Evolutionary conservation across 2,797 vertebrate species (phyloP).

Genomic region (Masticophis lateralis): DNA sequence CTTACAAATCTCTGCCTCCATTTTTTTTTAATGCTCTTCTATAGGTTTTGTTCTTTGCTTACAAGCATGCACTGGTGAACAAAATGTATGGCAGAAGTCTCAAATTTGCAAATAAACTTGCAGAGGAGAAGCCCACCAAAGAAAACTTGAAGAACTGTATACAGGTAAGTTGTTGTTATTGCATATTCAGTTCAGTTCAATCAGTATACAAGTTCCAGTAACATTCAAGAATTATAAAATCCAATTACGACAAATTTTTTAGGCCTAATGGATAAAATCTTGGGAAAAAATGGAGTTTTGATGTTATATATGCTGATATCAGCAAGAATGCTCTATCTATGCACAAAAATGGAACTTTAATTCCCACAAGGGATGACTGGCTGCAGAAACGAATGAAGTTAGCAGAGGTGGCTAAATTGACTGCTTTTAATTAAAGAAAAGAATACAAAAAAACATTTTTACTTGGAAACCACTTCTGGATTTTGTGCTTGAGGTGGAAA

Average conservation of each 20-base stretch:
- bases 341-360: not conserved
- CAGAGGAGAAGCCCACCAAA: constrained; percentile 95
- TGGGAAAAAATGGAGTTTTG: not conserved
- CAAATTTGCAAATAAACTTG: constrained; percentile 91
- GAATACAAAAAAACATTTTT: not conserved
- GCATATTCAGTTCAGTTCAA: not conserved
- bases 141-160: constrained; percentile 97
- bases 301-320: not conserved
- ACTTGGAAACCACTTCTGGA: not conserved
- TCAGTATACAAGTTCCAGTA: not conserved
- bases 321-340: not conserved
- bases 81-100: constrained; percentile 94
- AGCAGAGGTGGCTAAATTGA: not conserved
- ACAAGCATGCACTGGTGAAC: constrained; percentile 92
- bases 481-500: not conserved
- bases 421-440: not conserved
- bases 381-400: not conserved
- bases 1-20: not conserved
- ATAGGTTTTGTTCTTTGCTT: constrained; percentile 93
- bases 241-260: not conserved
- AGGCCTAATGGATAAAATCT: not conserved
- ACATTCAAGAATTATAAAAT: not conserved
- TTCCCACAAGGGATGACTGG: not conserved
- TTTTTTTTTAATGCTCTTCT: not conserved
- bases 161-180: constrained; percentile 76